Evolutionary conservation across 2,113 vertebrate species (phyloP).

Genomic region (Chaetorhynchus papuensis): DNA sequence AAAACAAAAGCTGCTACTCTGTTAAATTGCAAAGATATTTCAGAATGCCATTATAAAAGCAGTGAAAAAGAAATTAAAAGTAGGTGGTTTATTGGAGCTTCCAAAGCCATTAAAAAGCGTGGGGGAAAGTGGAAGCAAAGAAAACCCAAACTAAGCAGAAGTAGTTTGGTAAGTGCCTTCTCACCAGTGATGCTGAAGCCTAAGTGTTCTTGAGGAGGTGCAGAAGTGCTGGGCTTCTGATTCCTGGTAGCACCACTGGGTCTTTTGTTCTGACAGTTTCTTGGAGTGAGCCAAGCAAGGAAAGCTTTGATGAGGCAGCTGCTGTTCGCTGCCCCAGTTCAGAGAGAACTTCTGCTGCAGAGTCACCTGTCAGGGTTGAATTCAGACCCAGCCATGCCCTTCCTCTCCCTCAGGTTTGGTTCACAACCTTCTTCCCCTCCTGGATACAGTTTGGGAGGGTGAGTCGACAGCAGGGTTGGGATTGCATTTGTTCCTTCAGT

Average conservation of each 20-base stretch:
- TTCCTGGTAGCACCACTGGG: not conserved
- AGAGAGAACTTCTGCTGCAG: not conserved
- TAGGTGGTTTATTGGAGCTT: not conserved
- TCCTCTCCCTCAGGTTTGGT: not conserved
- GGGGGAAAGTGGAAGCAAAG: not conserved
- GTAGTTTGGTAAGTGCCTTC: not conserved
- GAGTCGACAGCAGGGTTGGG: fast-evolving
- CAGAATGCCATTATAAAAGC: not conserved
- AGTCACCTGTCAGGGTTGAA: not conserved
- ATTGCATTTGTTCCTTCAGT: not conserved
- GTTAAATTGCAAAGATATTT: conserved; percentile 32
- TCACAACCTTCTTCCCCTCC: not conserved
- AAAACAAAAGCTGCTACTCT: conserved; percentile 5
- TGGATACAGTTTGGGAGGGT: not conserved
- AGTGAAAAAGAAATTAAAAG: conserved; percentile 16
- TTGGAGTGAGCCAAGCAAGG: not conserved
- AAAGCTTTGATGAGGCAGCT: not conserved
- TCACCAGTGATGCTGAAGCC: not conserved
- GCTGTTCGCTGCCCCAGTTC: not conserved
- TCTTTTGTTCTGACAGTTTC: not conserved
- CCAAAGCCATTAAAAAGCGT: not conserved
- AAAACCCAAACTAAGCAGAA: not conserved
- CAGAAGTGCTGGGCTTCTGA: not conserved
- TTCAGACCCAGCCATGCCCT: not conserved
- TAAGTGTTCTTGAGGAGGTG: not conserved